These are phyloP conservation scores for Meloidogyne exigua DNA, from an alignment of 1,140 invertebrate species.

Conservation along the genomic window DNA sequence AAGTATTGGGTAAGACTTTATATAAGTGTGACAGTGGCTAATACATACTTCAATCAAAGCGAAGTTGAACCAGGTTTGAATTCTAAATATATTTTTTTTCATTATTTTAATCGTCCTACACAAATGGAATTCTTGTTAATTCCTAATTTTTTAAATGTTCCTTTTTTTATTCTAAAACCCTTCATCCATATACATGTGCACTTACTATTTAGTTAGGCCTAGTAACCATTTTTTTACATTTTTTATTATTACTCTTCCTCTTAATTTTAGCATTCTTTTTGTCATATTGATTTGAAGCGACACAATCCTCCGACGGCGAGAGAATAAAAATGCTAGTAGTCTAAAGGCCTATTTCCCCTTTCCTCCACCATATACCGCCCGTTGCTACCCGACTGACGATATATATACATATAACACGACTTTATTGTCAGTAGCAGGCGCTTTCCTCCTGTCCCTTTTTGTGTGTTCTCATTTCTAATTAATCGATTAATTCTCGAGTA, in stretches of 20 bases:
- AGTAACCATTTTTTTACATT: constrained; percentile 4
- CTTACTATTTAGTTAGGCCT: neutral
- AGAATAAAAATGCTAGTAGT: neutral
- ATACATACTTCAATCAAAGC: no score
- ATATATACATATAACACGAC: neutral
- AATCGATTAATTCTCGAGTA: constrained; percentile 5
- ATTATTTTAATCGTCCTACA: no score
- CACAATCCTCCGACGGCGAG: neutral
- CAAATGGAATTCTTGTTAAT: neutral
- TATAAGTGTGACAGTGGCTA: no score
- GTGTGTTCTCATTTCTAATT: neutral
- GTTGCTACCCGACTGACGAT: constrained; percentile 1
- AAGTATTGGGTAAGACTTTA: no score
- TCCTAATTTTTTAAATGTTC: neutral
- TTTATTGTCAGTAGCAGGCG: neutral
- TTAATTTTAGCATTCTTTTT: neutral
- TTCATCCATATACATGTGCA: neutral
- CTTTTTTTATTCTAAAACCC: neutral
- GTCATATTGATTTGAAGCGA: neutral
- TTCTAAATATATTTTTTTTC: neutral
- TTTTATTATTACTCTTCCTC: neutral
- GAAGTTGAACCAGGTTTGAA: no score
- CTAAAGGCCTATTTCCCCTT: neutral
- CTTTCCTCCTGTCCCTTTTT: neutral
- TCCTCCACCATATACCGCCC: neutral